Evolutionary conservation across 2,113 vertebrate genomes (phyloP).

Genomic region (Tonatia bakeri): DNA sequence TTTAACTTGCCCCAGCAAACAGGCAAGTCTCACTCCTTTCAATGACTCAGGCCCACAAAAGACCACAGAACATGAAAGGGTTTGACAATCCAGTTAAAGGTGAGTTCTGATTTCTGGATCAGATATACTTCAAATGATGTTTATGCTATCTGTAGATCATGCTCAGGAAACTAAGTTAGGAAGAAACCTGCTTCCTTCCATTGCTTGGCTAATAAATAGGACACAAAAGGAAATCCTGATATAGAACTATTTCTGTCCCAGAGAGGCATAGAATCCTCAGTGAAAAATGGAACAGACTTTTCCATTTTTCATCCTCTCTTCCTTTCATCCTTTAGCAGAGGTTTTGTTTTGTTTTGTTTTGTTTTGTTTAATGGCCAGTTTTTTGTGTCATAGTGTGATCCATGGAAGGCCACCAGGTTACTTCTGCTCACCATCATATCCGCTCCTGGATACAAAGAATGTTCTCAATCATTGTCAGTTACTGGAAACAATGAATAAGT

Average conservation of each 20-base stretch:
- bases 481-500: not conserved
- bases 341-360: not conserved
- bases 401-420: not conserved
- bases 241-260: not conserved
- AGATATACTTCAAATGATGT: slow-evolving; percentile 19
- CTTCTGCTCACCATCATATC: not conserved
- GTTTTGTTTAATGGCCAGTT: not conserved
- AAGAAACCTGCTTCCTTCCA: slow-evolving; percentile 34
- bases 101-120: slow-evolving; percentile 19
- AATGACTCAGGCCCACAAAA: not conserved
- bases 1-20: not conserved
- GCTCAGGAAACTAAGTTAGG: slow-evolving; percentile 30
- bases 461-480: not conserved
- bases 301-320: not conserved
- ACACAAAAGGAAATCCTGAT: slow-evolving; percentile 50
- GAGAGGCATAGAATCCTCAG: not conserved
- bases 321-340: not conserved
- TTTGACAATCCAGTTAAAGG: not conserved
- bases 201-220: slow-evolving; percentile 26
- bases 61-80: not conserved
- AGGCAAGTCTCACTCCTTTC: not conserved
- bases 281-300: not conserved
- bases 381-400: not conserved
- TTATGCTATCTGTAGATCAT: not conserved
- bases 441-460: not conserved